Evolutionary conservation across 1,140 invertebrate genomes (phyloP).

Genomic region (Psix sp.): DNA sequence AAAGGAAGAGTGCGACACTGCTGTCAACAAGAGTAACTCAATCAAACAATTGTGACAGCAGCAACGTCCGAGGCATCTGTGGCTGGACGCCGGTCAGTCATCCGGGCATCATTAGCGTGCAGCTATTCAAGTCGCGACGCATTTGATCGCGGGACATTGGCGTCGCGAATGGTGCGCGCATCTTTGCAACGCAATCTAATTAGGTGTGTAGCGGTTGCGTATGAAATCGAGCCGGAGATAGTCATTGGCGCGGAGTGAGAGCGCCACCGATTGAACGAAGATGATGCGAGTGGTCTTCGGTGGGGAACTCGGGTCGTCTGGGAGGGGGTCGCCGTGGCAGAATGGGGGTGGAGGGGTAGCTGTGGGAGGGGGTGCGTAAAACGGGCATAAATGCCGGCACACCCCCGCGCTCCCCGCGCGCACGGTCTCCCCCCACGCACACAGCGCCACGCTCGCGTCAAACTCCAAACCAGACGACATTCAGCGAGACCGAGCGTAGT

Average conservation of each 20-base stretch:
- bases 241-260: conserved; percentile 9
- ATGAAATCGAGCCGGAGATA: conserved; percentile 29
- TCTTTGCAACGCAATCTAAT: conserved; percentile 59
- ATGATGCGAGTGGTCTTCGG: too few relatives aligned
- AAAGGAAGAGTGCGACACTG: too few relatives aligned
- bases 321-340: background rate
- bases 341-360: background rate
- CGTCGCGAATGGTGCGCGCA: conserved; percentile 20
- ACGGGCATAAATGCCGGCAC: conserved; percentile 60
- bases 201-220: conserved; percentile 47
- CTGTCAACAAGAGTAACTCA: too few relatives aligned
- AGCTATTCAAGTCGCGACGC: conserved; percentile 25
- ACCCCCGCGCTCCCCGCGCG: conserved; percentile 11
- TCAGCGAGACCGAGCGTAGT: conserved; percentile 63
- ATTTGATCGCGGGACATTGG: conserved; percentile 28
- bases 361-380: conserved; percentile 51
- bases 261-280: too few relatives aligned
- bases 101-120: background rate
- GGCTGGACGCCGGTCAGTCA: too few relatives aligned
- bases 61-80: too few relatives aligned
- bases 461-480: conserved; percentile 67
- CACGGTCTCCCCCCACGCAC: conserved; percentile 19
- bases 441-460: conserved; percentile 54
- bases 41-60: too few relatives aligned
- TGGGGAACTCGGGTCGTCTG: background rate